These are phyloP conservation scores for Cosmopolites sordidus DNA, from an alignment of 2,888 invertebrate genomes.

Conservation along the genomic window DNA sequence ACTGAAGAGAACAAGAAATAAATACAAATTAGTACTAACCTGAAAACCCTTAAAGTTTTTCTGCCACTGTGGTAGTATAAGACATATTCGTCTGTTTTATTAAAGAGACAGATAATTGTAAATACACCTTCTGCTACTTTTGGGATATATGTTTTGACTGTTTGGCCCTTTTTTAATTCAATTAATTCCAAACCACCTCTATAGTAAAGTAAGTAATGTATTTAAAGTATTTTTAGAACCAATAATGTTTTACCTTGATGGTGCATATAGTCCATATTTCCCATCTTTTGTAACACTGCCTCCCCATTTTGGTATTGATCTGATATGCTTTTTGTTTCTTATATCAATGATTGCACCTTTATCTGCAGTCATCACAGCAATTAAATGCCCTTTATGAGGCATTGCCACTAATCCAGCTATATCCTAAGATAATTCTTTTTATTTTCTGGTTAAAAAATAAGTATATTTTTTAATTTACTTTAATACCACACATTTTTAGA, in stretches of 20 bases:
- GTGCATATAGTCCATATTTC: conserved; percentile 88
- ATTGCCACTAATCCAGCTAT: conserved; percentile 71
- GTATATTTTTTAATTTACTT: conserved; percentile 52
- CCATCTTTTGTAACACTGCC: conserved; percentile 84
- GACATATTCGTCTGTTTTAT: conserved; percentile 89
- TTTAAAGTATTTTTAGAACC: neutral
- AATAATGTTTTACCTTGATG: conserved; percentile 55
- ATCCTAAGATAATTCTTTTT: conserved; percentile 50
- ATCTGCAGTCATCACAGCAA: conserved; percentile 85
- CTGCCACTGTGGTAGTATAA: conserved; percentile 95
- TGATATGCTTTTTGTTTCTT: conserved; percentile 79
- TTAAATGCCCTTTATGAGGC: conserved; percentile 78
- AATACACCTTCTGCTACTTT: conserved; percentile 96
- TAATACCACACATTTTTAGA: conserved; percentile 53
- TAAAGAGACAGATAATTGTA: conserved; percentile 91
- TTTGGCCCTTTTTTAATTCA: conserved; percentile 85
- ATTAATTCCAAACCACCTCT: conserved; percentile 91
- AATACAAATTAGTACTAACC: conserved; percentile 56
- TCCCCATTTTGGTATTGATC: conserved; percentile 88
- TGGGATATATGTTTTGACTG: conserved; percentile 85
- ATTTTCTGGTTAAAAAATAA: no score
- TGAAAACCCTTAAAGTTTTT: conserved; percentile 89
- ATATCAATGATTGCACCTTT: conserved; percentile 89
- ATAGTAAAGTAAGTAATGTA: conserved; percentile 28
- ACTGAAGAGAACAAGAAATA: no score